These are phyloP conservation scores for Xiphophorus couchianus DNA, from an alignment of 2,113 vertebrate genomes.

Conservation along the genomic window DNA sequence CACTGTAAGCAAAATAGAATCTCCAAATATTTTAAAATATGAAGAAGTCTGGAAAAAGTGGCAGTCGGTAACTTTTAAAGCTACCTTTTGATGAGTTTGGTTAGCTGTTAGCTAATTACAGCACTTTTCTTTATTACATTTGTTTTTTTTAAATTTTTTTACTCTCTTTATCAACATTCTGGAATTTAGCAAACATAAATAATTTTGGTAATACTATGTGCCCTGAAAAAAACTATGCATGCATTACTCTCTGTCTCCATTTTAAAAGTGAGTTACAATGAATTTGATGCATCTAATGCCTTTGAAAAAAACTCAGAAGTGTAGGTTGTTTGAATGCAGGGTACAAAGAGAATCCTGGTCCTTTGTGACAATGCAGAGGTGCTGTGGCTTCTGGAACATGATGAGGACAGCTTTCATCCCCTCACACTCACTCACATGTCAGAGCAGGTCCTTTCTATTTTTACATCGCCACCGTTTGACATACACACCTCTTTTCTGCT, in stretches of 20 bases:
- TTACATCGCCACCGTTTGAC: background rate
- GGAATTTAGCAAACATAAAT: background rate
- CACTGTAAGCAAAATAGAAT: too few relatives aligned
- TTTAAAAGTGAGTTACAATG: background rate
- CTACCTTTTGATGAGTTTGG: too few relatives aligned
- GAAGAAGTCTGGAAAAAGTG: too few relatives aligned
- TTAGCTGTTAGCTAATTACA: too few relatives aligned
- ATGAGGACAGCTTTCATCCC: conserved; percentile 14
- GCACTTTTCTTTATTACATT: too few relatives aligned
- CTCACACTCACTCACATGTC: background rate
- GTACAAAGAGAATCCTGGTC: background rate
- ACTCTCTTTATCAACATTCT: too few relatives aligned
- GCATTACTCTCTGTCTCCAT: background rate
- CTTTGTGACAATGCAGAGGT: conserved; percentile 28
- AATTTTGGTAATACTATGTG: background rate
- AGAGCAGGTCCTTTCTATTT: conserved; percentile 8
- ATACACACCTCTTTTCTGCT: background rate
- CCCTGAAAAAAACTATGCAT: too few relatives aligned
- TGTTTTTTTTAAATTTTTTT: too few relatives aligned
- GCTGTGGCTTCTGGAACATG: conserved; percentile 27
- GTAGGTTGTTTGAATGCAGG: conserved; percentile 2
- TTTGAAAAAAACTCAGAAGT: background rate
- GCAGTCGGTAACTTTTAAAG: too few relatives aligned
- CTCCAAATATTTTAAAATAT: too few relatives aligned
- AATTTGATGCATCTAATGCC: background rate